Evolutionary conservation across 2,113 vertebrate species (phyloP), one percentile per base, ranked within the genome.

Genomic region (Morone chrysops): DNA sequence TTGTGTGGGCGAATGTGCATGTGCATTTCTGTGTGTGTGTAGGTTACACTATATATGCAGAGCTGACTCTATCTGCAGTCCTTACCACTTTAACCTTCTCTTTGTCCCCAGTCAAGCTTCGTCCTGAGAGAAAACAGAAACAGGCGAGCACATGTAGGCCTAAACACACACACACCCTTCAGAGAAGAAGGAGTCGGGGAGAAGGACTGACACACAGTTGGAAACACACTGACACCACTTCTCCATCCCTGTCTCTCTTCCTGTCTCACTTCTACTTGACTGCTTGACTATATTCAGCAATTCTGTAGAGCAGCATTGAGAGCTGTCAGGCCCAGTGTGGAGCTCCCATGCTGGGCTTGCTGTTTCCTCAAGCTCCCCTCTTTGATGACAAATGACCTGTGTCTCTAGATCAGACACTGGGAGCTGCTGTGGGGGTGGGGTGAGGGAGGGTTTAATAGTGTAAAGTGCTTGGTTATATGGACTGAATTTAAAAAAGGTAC

Each of bases 341-440:
- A 53, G 86, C 75, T 75, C 82, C 67, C 84, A 72, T 89, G 87
- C 92, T 91, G 89, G 91, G 83, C 63, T 81, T 74, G 89, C 89
- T 80, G 90, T 92, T 93, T 93, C 90, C 88, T 79, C 66, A 36
- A 79, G 75, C 85, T 78, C 83, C 82, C 80, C 85, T 89, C 88
- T 85, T 82, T 92, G 87, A 94, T 93, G 94, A 94, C 90, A 91
- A 94, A 94, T 92, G 93, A 94, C 92, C 93, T 83, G 89, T 89
- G 90, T 94, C 87, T 92, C 80, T n/a, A 68, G 84, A 93, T 92
- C 90, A 89, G 93, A 93, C 93, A 86, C 81, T 3, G 69, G 75
- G 89, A 87, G 86, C 86, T 87, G 87, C 70, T 11, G 83, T 70
- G 80, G 88, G 83, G 91, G 90, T 43, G 84, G 90, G 83, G 81